Evolutionary conservation across 2,113 vertebrate genomes (phyloP), one percentile per base, ranked within the genome.

Genomic region (Orcinus orca): DNA sequence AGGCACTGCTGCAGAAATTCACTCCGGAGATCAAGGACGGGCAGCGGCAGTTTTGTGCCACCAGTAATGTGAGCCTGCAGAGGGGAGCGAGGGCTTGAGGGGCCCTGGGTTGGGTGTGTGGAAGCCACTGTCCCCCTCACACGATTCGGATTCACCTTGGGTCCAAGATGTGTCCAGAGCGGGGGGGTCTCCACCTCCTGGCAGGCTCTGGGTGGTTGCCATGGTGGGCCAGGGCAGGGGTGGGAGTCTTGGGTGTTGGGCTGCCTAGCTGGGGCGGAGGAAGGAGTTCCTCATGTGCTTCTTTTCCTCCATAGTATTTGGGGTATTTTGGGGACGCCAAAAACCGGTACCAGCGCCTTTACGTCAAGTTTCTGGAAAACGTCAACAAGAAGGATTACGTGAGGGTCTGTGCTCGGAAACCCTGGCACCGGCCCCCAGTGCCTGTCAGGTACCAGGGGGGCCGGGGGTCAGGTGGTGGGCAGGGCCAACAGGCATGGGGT

Each of bases 301-400:
- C 58, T 82, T 92, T 55, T 17, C 33, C 50, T 95, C 63, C 31
- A 12, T 97, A 99, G 99, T 99, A 99, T 97, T 98, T 99, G 82
- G 99, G 99, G 38, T 99, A 99, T 97, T 99, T 99, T 62, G 99
- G 99, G 25, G 99, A 99, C 38, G 99, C 99, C 2, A 99, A 99
- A 98, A 99, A 99, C 96, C 98, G 99, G 47, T 99, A 99, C 98
- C 99, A 99, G 98, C 99, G 99, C 12, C 99, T 99, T 77, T 99
- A 99, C 13, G 99, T 99, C 23, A 99, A 99, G 97, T 99, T 99
- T 97, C 98, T 99, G 98, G 99, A 99, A 97, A 99, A 99, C 11
- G 99, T 99, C 86, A 99, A 99, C 98, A 99, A 99, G 98, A 99
- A 99, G 98, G 99, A 99, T 97, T 99, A 99, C 0, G 99, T 99